Percentiles rank a stretch among this genome's conserved stretches.
These are phyloP conservation scores for Blera fallax DNA, from an alignment of 2,888 invertebrate species.

Conservation along the genomic window DNA sequence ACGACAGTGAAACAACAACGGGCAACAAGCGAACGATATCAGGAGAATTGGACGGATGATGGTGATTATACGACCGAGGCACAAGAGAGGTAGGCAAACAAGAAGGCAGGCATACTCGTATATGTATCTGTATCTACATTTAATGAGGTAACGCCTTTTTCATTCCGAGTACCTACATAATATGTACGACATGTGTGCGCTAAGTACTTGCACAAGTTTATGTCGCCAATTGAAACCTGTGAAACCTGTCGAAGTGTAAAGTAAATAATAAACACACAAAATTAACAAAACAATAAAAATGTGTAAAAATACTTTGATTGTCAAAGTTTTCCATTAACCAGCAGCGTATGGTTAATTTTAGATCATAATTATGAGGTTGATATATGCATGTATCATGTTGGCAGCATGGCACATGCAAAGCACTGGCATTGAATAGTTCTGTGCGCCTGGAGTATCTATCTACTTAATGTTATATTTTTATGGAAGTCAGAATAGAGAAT, in stretches of 20 bases:
- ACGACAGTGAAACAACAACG: background rate
- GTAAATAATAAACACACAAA: background rate
- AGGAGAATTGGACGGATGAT: background rate
- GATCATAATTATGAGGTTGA: background rate
- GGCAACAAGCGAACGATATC: background rate
- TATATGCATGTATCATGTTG: background rate
- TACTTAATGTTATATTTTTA: too few species aligned
- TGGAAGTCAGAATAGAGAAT: too few species aligned
- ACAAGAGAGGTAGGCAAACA: background rate
- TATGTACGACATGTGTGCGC: background rate
- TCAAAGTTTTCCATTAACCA: background rate
- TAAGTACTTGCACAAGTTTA: background rate
- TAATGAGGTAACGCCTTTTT: slow-evolving; percentile 22
- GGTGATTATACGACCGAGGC: background rate
- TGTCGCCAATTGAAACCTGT: background rate
- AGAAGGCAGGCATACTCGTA: too few species aligned
- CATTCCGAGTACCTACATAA: background rate
- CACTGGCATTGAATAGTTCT: too few species aligned
- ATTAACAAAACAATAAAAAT: background rate
- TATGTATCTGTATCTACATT: too few species aligned
- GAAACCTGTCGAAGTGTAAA: background rate
- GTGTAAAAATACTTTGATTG: too few species aligned
- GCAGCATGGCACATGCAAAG: background rate
- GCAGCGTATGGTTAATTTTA: background rate
- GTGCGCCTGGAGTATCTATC: too few species aligned